These are phyloP conservation scores for Alviniconcha strummeri DNA, from an alignment of 2,888 invertebrate species.

Conservation along the genomic window DNA sequence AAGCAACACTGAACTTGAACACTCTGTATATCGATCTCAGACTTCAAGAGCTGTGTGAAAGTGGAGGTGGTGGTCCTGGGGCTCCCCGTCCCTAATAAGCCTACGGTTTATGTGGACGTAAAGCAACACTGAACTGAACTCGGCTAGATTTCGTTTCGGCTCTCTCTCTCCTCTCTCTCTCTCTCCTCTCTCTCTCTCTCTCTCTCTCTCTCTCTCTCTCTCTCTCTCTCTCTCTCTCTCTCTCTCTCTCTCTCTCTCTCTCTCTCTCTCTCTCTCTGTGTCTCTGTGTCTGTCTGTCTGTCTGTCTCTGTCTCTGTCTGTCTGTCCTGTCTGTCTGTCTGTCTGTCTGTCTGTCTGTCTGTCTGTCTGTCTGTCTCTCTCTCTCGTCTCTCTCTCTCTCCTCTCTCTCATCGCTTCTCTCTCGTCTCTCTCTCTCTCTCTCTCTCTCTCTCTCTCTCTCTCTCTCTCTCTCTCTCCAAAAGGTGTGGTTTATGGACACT, in stretches of 20 bases:
- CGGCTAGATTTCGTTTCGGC: too few species aligned
- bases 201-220: not conserved
- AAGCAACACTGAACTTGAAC: too few species aligned
- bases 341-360: not conserved
- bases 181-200: not conserved
- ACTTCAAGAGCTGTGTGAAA: too few species aligned
- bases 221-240: not conserved
- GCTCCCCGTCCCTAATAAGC: too few species aligned
- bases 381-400: not conserved
- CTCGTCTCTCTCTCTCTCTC: not conserved
- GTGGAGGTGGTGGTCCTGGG: too few species aligned
- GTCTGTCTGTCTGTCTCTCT: not conserved
- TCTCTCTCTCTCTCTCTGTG: not conserved
- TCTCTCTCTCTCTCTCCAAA: too few species aligned
- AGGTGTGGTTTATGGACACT: too few species aligned
- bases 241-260: not conserved
- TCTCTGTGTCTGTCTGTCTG: not conserved
- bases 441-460: not conserved
- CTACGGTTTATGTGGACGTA: too few species aligned
- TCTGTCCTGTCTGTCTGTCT: not conserved
- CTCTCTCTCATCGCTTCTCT: not conserved
- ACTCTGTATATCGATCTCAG: too few species aligned
- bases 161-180: not conserved
- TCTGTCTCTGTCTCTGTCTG: not conserved
- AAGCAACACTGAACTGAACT: too few species aligned